Evolutionary conservation across 2,113 vertebrate species (phyloP).

Genomic region (Mormoops blainvillei): DNA sequence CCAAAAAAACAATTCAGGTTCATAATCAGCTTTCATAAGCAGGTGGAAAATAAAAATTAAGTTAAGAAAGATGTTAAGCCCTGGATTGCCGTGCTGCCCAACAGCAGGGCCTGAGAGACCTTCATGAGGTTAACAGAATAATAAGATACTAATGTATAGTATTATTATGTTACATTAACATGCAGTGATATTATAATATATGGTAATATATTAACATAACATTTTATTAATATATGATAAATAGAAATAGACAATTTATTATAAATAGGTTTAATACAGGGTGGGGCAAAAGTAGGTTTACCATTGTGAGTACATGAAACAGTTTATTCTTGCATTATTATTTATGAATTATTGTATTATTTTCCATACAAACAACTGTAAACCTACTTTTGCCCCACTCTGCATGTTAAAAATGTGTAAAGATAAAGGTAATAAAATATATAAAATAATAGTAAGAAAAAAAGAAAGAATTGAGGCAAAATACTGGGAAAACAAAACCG

Average conservation of each 20-base stretch:
- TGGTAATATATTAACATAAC: neutral
- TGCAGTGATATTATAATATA: neutral
- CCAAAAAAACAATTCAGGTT: neutral
- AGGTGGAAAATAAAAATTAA: neutral
- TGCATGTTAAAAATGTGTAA: neutral
- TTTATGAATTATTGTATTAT: neutral
- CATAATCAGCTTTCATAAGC: neutral
- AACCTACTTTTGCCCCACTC: neutral
- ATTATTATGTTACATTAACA: neutral
- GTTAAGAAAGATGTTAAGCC: neutral
- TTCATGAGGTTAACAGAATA: neutral
- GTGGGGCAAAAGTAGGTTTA: neutral
- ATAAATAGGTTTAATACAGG: neutral
- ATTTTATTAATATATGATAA: neutral
- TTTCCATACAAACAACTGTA: neutral
- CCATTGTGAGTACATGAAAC: neutral
- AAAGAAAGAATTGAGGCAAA: neutral
- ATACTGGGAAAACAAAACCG: neutral
- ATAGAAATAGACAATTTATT: neutral
- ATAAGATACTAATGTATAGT: neutral
- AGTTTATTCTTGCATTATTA: neutral
- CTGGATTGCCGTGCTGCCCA: neutral
- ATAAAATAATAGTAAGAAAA: neutral
- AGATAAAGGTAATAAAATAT: neutral
- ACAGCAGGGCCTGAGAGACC: neutral